A percentile compares a stretch with the other conserved stretches of the same genome.
Evolutionary conservation across 2,113 vertebrate species (phyloP).

Genomic region (Halichoerus grypus): DNA sequence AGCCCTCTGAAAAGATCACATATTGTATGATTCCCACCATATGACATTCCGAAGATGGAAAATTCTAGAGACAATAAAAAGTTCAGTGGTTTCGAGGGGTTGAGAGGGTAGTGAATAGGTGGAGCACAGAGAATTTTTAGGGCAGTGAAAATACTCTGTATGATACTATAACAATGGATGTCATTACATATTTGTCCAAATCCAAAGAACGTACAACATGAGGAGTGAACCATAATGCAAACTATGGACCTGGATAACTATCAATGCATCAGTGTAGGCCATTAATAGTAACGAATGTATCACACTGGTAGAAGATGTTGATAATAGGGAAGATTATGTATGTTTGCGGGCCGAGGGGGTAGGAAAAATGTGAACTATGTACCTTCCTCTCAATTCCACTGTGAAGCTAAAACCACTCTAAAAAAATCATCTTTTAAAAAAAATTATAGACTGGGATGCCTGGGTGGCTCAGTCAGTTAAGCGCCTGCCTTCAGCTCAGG

Average conservation of each 20-base stretch:
- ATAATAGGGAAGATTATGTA: not conserved
- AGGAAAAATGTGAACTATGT: not conserved
- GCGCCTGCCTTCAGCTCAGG: too few relatives aligned
- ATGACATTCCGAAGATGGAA: not conserved
- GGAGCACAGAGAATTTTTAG: not conserved
- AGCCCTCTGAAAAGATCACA: not conserved
- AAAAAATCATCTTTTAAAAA: not conserved
- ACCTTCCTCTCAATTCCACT: not conserved
- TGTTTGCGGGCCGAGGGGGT: accelerated
- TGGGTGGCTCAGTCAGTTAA: too few relatives aligned
- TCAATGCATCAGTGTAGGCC: not conserved
- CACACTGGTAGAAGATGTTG: not conserved
- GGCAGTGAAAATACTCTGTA: not conserved
- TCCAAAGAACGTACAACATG: not conserved
- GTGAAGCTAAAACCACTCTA: not conserved
- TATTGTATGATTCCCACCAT: not conserved
- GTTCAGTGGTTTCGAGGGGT: not conserved
- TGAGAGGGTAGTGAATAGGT: not conserved
- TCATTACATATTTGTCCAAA: not conserved
- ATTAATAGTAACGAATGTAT: not conserved
- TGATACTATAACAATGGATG: not conserved
- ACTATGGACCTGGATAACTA: not conserved
- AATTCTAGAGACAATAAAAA: not conserved
- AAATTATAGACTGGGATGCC: not conserved
- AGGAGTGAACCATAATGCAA: not conserved